A percentile compares a stretch with the other conserved stretches of the same genome.
Conservation (phyloP, 2,113 vertebrate genomes). For the Anthoscopus minutus region DNA sequence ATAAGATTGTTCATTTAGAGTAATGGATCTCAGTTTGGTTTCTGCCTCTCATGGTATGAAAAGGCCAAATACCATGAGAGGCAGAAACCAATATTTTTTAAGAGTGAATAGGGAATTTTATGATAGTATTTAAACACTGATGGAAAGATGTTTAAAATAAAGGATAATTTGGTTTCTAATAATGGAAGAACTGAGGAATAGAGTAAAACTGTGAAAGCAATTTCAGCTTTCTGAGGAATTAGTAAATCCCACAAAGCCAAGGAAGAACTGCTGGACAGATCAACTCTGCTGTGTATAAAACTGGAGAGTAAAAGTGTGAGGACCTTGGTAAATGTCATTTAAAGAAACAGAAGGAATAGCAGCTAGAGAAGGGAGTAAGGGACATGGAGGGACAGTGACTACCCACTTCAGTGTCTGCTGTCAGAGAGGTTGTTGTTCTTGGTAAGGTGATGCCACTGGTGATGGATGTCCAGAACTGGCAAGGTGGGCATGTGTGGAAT, state of each 20-base stretch:
- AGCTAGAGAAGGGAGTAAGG: not conserved
- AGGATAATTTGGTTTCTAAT: not conserved
- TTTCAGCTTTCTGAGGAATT: not conserved
- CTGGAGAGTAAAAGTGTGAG: not conserved
- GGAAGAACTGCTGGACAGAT: conserved; percentile 57
- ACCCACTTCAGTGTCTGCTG: not conserved
- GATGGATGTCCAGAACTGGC: not conserved
- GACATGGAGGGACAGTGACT: not conserved
- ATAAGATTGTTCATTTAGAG: not conserved
- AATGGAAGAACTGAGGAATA: not conserved
- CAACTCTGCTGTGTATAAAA: conserved; percentile 49
- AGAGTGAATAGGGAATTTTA: not conserved
- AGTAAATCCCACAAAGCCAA: conserved; percentile 1
- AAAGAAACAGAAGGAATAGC: not conserved
- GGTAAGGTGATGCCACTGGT: not conserved
- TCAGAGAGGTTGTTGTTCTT: not conserved
- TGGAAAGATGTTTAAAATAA: not conserved
- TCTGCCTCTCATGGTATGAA: not conserved
- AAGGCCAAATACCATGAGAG: no score
- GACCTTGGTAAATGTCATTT: not conserved
- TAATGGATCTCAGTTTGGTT: not conserved
- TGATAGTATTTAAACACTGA: not conserved
- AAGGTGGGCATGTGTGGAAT: not conserved
- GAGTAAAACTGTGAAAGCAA: not conserved
- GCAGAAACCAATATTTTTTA: not conserved